Conservation (phyloP, 2,113 vertebrate species). For the Procavia capensis region DNA sequence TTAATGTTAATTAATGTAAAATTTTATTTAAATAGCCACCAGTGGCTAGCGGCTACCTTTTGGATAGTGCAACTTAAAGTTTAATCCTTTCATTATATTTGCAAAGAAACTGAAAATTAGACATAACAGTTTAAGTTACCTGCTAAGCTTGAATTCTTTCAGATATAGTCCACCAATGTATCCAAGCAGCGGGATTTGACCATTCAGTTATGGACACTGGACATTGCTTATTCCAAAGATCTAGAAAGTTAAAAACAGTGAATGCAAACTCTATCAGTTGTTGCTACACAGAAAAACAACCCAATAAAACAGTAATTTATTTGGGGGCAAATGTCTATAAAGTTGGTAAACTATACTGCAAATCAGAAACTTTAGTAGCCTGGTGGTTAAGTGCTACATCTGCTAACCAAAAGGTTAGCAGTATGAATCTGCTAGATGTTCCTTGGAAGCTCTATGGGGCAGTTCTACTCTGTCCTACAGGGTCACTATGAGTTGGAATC, state of each 20-base stretch:
- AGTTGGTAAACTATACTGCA: neutral
- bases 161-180: neutral
- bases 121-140: neutral
- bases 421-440: no score
- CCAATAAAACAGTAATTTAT: neutral
- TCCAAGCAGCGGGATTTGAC: neutral
- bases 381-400: no score
- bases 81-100: neutral
- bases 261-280: rapidly evolving
- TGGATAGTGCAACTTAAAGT: neutral
- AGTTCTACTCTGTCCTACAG: no score
- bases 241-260: neutral
- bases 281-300: neutral
- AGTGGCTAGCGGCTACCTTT: neutral
- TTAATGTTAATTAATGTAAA: neutral
- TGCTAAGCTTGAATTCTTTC: neutral
- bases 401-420: no score
- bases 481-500: no score
- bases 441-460: no score
- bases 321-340: neutral
- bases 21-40: neutral
- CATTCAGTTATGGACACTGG: neutral
- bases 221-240: neutral
- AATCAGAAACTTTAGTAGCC: no score
- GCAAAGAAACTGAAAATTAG: neutral